Base-by-base conservation (phyloP, 1,140 invertebrate genomes). In the Berghia stephanieae region DNA sequence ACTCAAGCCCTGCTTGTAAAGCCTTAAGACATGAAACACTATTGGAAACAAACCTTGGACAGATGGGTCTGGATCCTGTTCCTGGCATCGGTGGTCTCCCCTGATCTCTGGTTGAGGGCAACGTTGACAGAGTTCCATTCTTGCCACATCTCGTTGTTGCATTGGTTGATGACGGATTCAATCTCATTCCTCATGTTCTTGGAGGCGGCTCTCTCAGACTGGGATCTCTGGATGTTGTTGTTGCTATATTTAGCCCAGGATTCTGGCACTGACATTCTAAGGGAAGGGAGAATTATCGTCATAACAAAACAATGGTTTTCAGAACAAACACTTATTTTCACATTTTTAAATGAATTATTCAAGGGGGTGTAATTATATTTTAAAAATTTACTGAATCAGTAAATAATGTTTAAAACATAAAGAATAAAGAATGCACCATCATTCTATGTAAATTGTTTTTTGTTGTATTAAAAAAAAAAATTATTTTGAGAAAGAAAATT, bases 231-330 rank as follows among this genome's bases (percentile, higher is more conserved):
- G 78, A 95, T 92, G 84, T 94, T 94, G 82, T 93, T 92, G 85
- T 96, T 95, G 83, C 93, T 95, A 85, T 95, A 94, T 84, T 95
- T 93, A 0, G 95, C 93, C 96, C 96, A 98, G 8, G 94, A 93
- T 82, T 95, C 93, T 72, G 94, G 94, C 77, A 94, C 94, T 80
- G 93, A 95, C 13, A 94, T 91, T n/a, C 93, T 94, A 79, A 80
- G 80, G 77, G 21, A 34, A 38, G 38, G 46, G 31, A n/a, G 24
- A 46, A n/a, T n/a, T n/a, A n/a, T n/a, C n/a, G n/a, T n/a, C n/a
- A n/a, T 21, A 43, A 43, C 16, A 5, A 44, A 24, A n/a, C n/a
- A n/a, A 27, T 76, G 18, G 4, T 31, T 34, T n/a, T n/a, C n/a
- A n/a, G n/a, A n/a, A n/a, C n/a, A n/a, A n/a, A n/a, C n/a, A n/a